Base-by-base conservation (phyloP, 2,797 vertebrate species). In the Bovichtus diacanthus region DNA sequence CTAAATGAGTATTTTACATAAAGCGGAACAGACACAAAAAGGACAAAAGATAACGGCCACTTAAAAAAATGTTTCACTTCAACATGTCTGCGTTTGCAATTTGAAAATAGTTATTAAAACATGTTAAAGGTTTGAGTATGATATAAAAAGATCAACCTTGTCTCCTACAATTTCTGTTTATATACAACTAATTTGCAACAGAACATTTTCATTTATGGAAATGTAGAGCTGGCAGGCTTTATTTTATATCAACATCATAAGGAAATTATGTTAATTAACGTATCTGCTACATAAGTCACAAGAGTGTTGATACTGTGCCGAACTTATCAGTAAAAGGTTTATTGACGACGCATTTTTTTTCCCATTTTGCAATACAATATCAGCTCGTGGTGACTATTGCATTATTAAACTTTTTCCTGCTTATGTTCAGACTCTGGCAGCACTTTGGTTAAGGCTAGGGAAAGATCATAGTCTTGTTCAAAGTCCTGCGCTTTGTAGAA, bases 1-100 rank as follows among this genome's bases (percentile, higher is more conserved):
- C 18, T 66, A 38, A 31, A 61, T 53, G 21, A 60, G 16, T 46
- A 50, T 61, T 13, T 50, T 25, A 74, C 29, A 76, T 31, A 44
- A 68, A 38, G 39, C 2, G 5, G 5, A 71, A 64, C 6, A 54
- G 9, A 77, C 31, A 76, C 47, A 77, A 67, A 53, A 5, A 25
- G 25, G 2, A 71, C 13, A 58, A 46, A 54, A 39, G 8, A 74
- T 18, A 49, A 56, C 25, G 2, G 34, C 21, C 18, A 49, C 11
- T 59, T 41, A 27, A 47, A 49, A n/a, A 21, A 36, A 58, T 29
- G 25, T 25, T 70, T 41, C 5, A 39, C n/a, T 31, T 65, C 2
- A 46, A 12, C 15, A 2, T 41, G 49, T 15, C 43, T 56, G 8
- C 31, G 13, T 56, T 63, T 41, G 8, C 11, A 53, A 9, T 73